These are phyloP conservation scores for Hydrophis major DNA, from an alignment of 2,797 vertebrate species.

Conservation along the genomic window DNA sequence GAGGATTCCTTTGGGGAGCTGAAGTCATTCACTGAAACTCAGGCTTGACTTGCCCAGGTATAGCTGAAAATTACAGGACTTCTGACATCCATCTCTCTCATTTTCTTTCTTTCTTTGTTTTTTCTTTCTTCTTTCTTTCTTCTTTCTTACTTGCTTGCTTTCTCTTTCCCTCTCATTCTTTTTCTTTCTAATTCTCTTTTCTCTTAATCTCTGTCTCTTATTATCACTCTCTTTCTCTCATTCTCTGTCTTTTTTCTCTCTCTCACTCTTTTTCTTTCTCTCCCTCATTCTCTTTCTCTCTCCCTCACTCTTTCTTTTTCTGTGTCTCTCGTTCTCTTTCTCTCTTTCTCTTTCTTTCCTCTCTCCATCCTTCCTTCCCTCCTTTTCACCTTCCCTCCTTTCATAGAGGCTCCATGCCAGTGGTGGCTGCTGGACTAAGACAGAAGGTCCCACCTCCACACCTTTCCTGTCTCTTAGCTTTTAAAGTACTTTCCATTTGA, in stretches of 20 bases:
- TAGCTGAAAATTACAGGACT: conserved; percentile 59
- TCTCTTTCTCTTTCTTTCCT: background rate
- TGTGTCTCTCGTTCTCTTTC: background rate
- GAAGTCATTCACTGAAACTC: conserved; percentile 40
- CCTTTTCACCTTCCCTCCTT: background rate
- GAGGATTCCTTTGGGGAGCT: conserved; percentile 57
- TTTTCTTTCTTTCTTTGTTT: too few species aligned
- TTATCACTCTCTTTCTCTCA: too few species aligned
- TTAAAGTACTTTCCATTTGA: background rate
- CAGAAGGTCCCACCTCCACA: background rate
- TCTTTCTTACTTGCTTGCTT: too few species aligned
- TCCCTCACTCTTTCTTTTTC: too few species aligned
- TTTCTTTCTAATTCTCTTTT: too few species aligned
- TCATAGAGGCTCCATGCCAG: background rate
- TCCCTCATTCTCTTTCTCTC: too few species aligned
- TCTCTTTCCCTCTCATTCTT: too few species aligned
- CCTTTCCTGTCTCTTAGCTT: background rate
- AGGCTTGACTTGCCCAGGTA: conserved; percentile 49
- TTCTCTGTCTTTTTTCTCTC: too few species aligned
- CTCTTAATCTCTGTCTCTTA: too few species aligned
- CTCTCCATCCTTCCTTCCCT: background rate
- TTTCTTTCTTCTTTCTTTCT: too few species aligned
- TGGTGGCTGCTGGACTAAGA: background rate
- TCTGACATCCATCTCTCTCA: conserved; percentile 18
- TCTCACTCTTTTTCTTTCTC: too few species aligned